Evolutionary conservation across 1,140 invertebrate genomes (phyloP).

Genomic region (Choristoneura fumiferana): DNA sequence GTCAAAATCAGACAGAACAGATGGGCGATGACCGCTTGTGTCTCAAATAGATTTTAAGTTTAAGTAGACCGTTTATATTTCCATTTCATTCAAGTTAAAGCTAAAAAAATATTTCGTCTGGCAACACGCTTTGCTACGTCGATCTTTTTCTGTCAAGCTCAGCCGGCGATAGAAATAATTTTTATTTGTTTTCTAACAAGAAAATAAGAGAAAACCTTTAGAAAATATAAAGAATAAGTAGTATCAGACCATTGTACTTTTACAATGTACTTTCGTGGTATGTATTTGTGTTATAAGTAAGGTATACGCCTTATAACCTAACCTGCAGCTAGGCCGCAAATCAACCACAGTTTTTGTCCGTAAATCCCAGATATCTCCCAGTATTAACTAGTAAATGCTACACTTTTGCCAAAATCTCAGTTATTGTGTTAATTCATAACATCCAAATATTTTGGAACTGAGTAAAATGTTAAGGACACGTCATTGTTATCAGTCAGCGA

Average conservation of each 20-base stretch:
- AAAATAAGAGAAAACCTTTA: neutral
- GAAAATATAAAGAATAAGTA: neutral
- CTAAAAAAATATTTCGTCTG: neutral
- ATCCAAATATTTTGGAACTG: neutral
- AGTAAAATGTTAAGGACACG: conserved; percentile 48
- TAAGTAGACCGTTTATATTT: too few species aligned
- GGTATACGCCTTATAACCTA: conserved; percentile 7
- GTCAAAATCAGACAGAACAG: conserved; percentile 20
- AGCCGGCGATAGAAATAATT: conserved; percentile 28
- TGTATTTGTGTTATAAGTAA: conserved; percentile 19
- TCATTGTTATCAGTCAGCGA: conserved; percentile 42
- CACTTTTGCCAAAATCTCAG: neutral
- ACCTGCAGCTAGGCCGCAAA: neutral
- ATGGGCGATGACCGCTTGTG: conserved; percentile 12
- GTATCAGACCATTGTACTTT: neutral
- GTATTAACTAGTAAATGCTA: neutral
- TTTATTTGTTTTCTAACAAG: conserved; percentile 15
- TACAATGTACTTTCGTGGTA: conserved; percentile 39
- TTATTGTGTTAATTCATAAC: neutral
- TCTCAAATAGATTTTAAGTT: conserved; percentile 14
- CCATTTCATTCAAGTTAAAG: too few species aligned
- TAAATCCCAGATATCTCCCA: neutral
- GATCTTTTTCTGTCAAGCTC: conserved; percentile 46
- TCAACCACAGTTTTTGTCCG: conserved; percentile 1
- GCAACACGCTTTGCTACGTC: conserved; percentile 53